Conservation (phyloP, 2,888 invertebrate genomes). For the Noctua janthe region DNA sequence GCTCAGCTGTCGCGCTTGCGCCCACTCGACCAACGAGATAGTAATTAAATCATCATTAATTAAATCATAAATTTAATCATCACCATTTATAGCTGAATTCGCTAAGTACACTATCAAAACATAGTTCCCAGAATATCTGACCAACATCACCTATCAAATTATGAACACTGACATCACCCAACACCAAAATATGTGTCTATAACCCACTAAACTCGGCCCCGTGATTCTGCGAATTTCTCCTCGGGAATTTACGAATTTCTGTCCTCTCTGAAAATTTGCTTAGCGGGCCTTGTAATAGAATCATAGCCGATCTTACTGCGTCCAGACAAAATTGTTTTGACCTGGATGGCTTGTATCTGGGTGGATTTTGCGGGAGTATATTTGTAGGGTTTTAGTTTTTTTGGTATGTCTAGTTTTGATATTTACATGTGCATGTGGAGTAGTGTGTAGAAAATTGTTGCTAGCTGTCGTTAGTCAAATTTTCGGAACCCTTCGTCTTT, state of each 20-base stretch:
- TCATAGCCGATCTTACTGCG: slow-evolving; percentile 54
- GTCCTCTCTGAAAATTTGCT: slow-evolving; percentile 59
- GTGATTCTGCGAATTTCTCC: slow-evolving; percentile 44
- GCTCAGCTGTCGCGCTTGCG: too few species aligned
- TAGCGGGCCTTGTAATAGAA: slow-evolving; percentile 57
- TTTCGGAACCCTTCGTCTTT: background rate
- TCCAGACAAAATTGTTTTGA: slow-evolving; percentile 55
- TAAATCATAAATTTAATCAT: too few species aligned
- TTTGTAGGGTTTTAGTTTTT: slow-evolving; percentile 19
- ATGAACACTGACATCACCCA: slow-evolving; percentile 37
- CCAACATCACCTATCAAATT: slow-evolving; percentile 23
- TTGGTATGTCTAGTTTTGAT: background rate
- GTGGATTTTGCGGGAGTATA: slow-evolving; percentile 25
- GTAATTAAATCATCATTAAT: too few species aligned
- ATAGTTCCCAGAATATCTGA: background rate
- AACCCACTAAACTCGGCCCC: slow-evolving; percentile 38
- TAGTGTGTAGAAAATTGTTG: background rate
- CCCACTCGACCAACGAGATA: too few species aligned
- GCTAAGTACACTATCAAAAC: background rate
- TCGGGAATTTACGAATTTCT: slow-evolving; percentile 53
- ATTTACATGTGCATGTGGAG: background rate
- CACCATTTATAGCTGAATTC: too few species aligned
- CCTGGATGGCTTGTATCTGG: slow-evolving; percentile 33
- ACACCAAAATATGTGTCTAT: slow-evolving; percentile 49
- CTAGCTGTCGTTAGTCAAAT: background rate